A percentile compares a stretch with the other conserved stretches of the same genome.
Evolutionary conservation across 2,888 invertebrate species (phyloP).

Genomic region (Dione vanillae): DNA sequence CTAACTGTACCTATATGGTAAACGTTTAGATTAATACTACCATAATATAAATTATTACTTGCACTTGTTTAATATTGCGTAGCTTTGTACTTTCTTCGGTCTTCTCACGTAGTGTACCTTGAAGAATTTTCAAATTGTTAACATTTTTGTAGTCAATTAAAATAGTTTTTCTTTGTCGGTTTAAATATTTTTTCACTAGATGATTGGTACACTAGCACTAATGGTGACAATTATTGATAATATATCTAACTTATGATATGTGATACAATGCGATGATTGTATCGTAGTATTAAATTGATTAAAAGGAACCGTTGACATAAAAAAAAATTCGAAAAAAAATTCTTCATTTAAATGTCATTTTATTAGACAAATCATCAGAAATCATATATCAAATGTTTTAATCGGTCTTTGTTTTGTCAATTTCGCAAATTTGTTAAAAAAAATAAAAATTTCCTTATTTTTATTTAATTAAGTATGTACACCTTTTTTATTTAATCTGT

Average conservation of each 20-base stretch:
- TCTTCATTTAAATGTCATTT: no score
- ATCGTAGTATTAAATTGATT: no score
- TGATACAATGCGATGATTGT: neutral
- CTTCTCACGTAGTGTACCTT: neutral
- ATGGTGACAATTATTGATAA: no score
- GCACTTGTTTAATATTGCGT: conserved; percentile 4
- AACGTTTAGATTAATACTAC: conserved; percentile 47
- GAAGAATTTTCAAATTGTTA: neutral
- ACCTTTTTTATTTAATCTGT: neutral
- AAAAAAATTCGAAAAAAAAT: no score
- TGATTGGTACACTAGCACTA: no score
- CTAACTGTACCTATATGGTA: conserved; percentile 57
- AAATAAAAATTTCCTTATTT: neutral
- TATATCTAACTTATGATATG: no score
- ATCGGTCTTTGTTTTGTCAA: no score
- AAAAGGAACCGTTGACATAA: no score
- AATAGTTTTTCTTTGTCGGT: neutral
- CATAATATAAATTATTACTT: conserved; percentile 3
- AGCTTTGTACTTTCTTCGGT: neutral
- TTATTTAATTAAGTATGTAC: neutral
- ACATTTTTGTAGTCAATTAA: neutral
- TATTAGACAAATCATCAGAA: no score
- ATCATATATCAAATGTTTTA: no score
- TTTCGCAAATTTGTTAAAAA: neutral
- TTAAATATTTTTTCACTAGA: neutral